Percentiles rank a stretch among this genome's conserved stretches.
Conservation (phyloP, 1,140 invertebrate species). For the Thrips palmi region DNA sequence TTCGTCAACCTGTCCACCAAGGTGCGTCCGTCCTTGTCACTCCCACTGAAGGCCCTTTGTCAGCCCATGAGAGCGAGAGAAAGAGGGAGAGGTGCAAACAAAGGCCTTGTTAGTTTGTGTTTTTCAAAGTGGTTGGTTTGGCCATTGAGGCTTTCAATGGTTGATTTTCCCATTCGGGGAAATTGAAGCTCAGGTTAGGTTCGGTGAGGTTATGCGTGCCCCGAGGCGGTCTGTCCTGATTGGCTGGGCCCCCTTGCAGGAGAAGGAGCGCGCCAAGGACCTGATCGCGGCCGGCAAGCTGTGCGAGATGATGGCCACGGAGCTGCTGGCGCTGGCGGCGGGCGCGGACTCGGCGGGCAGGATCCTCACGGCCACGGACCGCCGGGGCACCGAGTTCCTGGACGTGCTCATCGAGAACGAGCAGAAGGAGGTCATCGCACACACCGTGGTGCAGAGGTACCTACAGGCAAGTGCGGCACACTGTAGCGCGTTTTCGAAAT, state of each 20-base stretch:
- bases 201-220: not conserved
- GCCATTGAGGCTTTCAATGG: not conserved
- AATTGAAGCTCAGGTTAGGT: too few species aligned
- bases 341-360: conserved; percentile 83
- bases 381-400: conserved; percentile 81
- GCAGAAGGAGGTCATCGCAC: conserved; percentile 90
- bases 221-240: too few species aligned
- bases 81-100: not conserved
- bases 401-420: conserved; percentile 97
- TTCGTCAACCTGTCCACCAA: conserved; percentile 74
- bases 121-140: too few species aligned
- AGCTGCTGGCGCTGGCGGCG: conserved; percentile 81
- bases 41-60: too few species aligned
- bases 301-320: conserved; percentile 93
- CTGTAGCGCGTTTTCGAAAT: not conserved
- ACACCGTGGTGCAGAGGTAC: conserved; percentile 75
- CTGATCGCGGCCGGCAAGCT: conserved; percentile 84
- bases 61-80: too few species aligned
- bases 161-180: not conserved
- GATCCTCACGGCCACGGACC: conserved; percentile 78
- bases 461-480: conserved; percentile 42
- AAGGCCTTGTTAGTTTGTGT: too few species aligned
- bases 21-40: conserved; percentile 25
- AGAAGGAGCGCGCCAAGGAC: conserved; percentile 95
- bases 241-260: conserved; percentile 27